phyloP scores from a whole-genome alignment of 2,113 vertebrate species.

The Uropsilus gracilis region DNA sequence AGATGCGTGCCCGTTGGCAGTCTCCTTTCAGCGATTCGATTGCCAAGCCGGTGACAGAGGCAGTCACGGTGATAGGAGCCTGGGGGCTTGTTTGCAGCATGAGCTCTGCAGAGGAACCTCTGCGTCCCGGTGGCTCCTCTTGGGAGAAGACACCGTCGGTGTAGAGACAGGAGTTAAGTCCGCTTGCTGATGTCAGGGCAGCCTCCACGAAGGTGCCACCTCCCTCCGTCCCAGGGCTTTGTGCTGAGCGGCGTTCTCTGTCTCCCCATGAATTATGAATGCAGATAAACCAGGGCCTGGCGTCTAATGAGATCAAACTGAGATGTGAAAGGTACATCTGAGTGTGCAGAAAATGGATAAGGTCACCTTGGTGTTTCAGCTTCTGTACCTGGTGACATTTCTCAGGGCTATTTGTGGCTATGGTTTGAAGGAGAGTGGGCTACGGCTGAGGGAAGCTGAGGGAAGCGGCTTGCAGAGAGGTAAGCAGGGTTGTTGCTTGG shows the following conservation, averaged over 20 bases:
- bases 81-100: not conserved
- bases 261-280: slow-evolving; percentile 27
- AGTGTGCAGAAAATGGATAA: not conserved
- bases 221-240: not conserved
- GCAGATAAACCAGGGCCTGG: not conserved
- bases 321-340: not conserved
- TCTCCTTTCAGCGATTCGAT: slow-evolving; percentile 6
- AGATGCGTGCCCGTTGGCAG: not conserved
- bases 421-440: not conserved
- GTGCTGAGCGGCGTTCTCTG: not conserved
- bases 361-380: not conserved
- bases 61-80: not conserved
- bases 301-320: slow-evolving; percentile 11
- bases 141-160: not conserved
- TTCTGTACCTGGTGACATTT: slow-evolving; percentile 3
- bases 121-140: not conserved
- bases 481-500: not conserved
- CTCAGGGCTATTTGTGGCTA: not conserved
- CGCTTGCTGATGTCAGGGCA: not conserved
- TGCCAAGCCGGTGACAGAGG: not conserved
- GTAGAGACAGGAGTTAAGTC: not conserved
- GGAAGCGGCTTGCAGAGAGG: not conserved
- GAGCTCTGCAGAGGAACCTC: not conserved
- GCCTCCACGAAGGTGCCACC: not conserved
- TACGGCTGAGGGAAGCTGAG: not conserved